Evolutionary conservation across 1,140 invertebrate genomes (phyloP).

Genomic region (Drosophila erecta): DNA sequence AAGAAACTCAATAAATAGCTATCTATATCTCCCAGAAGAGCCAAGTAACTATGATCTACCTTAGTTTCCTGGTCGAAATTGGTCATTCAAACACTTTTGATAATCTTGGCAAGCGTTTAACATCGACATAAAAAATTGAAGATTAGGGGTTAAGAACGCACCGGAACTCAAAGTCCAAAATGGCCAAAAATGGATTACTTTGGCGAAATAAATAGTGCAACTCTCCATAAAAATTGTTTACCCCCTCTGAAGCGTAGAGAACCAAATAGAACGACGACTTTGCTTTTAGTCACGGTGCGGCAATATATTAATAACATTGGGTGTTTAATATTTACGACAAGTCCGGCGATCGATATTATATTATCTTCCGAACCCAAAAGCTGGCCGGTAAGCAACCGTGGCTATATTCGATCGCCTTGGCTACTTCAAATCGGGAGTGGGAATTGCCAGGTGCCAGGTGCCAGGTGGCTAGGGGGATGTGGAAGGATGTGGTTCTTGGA

Average conservation of each 20-base stretch:
- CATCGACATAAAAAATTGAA: slow-evolving; percentile 3
- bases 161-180: slow-evolving; percentile 11
- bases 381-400: slow-evolving; percentile 63
- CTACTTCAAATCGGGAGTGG: slow-evolving; percentile 60
- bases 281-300: slow-evolving; percentile 34
- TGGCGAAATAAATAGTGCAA: slow-evolving; percentile 16
- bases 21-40: neutral
- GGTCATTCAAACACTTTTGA: slow-evolving; percentile 19
- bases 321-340: slow-evolving; percentile 80
- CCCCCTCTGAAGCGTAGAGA: slow-evolving; percentile 4
- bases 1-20: neutral
- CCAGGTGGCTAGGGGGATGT: slow-evolving; percentile 7
- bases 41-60: neutral
- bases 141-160: slow-evolving; percentile 5
- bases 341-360: slow-evolving; percentile 78
- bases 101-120: slow-evolving; percentile 15
- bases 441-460: too few relatives aligned
- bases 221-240: slow-evolving; percentile 19
- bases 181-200: slow-evolving; percentile 21
- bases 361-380: slow-evolving; percentile 56
- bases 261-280: slow-evolving; percentile 23
- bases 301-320: slow-evolving; percentile 52
- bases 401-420: slow-evolving; percentile 53
- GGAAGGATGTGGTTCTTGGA: slow-evolving; percentile 27
- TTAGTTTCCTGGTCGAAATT: too few relatives aligned